Base-by-base conservation (phyloP, 2,888 invertebrate genomes). In the Agrochola lychnidis region DNA sequence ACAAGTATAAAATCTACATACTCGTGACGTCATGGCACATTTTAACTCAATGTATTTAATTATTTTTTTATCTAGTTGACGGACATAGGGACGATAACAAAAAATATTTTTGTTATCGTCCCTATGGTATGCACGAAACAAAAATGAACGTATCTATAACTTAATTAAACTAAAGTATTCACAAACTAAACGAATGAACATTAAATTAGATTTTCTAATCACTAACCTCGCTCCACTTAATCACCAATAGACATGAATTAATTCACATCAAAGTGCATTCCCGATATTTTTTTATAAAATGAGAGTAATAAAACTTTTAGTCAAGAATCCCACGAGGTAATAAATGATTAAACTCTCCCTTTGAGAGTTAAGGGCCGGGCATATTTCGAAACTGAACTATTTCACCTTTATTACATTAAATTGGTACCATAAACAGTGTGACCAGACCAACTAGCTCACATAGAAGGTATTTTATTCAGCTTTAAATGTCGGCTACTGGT, bases 401-500 rank as follows among this genome's bases (percentile, higher is more conserved):
- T 79, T 83, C 19, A 63, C 57, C 25, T 45, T 45, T 76, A 79
- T 72, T 72, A 71, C 45, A 69, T 81, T 73, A 69, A 85, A 81
- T 86, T 86, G 85, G 59, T 78, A 62, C 45, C 48, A 78, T 86
- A 79, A 82, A 78, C 64, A 74, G 61, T 81, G 57, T 85, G 61
- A 70, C 73, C 70, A 69, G 42, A 19, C 7, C 10, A 36, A 62
- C 68, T 64, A 76, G 40, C 16, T 62, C 48, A 56, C 53, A 69
- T 76, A 25, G 30, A 53, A 67, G 51, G 22, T 51, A 84, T 63
- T 75, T 79, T 76, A 82, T 79, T 76, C 36, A 51, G n/a, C 16
- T 76, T 77, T 76, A 78, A 76, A 61, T 73, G 72, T 79, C 71
- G 25, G 87, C 87, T 87, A 84, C 90, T 87, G 87, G 84, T 88